Conservation (phyloP, 2,888 invertebrate genomes). For the Halocaridina rubra region DNA sequence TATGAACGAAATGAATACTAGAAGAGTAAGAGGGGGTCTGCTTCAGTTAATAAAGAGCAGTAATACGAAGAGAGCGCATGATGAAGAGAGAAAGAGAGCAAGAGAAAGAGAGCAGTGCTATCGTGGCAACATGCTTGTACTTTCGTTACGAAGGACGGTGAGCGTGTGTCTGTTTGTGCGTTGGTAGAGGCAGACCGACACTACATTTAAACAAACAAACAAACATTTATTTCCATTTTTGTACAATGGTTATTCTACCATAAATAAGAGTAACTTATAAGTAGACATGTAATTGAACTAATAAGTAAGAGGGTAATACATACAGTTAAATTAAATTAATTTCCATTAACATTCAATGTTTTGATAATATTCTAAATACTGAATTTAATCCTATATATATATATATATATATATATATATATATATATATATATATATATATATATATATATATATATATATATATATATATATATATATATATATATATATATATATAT, state of each 20-base stretch:
- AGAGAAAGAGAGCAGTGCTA: too few species aligned
- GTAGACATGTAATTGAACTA: not conserved
- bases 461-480: constrained; percentile 27
- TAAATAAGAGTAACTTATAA: not conserved
- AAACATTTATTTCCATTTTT: not conserved
- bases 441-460: constrained; percentile 10
- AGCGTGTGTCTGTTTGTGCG: too few species aligned
- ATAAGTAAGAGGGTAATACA: too few species aligned
- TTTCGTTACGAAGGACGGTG: too few species aligned
- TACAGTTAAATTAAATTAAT: not conserved
- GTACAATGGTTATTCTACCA: not conserved
- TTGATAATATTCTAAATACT: not conserved
- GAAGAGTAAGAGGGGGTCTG: too few species aligned
- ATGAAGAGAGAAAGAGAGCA: too few species aligned
- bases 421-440: not conserved
- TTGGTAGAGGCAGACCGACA: too few species aligned
- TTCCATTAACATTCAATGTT: not conserved
- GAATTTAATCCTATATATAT: not conserved
- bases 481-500: constrained; percentile 19
- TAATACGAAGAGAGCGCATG: too few species aligned
- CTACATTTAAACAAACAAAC: not conserved
- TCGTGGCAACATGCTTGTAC: too few species aligned
- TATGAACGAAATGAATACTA: too few species aligned
- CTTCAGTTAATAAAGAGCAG: too few species aligned
- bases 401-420: constrained; percentile 1